Evolutionary conservation across 2,888 invertebrate species (phyloP).

Genomic region (Halocaridina rubra): DNA sequence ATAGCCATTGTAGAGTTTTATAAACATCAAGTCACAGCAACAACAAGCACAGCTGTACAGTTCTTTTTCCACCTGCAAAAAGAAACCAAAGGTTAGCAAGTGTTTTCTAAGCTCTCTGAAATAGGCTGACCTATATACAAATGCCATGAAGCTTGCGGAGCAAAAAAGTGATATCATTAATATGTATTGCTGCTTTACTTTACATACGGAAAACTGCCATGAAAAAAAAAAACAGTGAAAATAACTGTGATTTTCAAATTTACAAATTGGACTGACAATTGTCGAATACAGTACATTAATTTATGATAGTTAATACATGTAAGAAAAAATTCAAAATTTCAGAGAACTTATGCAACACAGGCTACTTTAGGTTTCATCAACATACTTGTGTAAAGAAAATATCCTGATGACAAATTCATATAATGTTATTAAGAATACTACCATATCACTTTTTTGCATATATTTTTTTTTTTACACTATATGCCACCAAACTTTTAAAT

Average conservation of each 20-base stretch:
- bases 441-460: conserved; percentile 30
- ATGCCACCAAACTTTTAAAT: no score
- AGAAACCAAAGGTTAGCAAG: conserved; percentile 39
- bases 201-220: no score
- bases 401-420: background rate
- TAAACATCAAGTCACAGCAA: conserved; percentile 14
- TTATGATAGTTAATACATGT: no score
- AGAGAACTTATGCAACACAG: conserved; percentile 56
- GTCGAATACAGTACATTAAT: no score
- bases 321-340: conserved; percentile 11
- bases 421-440: background rate
- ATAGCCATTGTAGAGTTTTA: conserved; percentile 56
- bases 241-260: no score
- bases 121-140: no score
- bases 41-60: background rate
- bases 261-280: no score
- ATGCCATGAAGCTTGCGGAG: background rate
- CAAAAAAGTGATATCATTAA: conserved; percentile 42
- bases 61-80: conserved; percentile 30
- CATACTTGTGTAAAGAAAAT: background rate
- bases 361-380: conserved; percentile 15
- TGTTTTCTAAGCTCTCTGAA: conserved; percentile 54
- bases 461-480: no score
- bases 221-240: no score
- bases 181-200: no score